Evolutionary conservation across 2,113 vertebrate genomes (phyloP), one percentile per base, ranked within the genome.

Genomic region (Calyptommatus sinebrachiatus): DNA sequence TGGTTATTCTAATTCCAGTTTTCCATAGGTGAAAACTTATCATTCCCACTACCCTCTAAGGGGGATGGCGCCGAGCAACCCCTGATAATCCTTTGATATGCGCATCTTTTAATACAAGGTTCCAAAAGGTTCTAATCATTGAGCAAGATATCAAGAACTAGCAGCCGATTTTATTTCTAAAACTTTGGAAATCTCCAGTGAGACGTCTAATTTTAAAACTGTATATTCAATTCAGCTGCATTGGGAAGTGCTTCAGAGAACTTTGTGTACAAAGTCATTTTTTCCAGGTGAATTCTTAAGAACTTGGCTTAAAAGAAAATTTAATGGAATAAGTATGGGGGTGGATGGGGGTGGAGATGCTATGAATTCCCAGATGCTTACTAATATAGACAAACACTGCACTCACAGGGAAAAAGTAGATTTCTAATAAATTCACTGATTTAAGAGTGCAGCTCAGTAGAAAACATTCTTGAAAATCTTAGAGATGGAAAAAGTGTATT

Each of bases 201-300:
- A 78, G 68, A 70, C 45, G 45, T 66, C 46, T 53, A 63, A 79
- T 65, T 48, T 31, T 50, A 73, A 53, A 61, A 22, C 21, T 46
- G 14, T 22, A 6, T 53, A 24, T 41, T 14, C 48, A 73, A 66
- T 53, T 41, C 35, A n/a, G 16, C 29, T 73, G 46, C 12, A 21
- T 24, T 57, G 24, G 16, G 16, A 73, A 73, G 46, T n/a, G 57
- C 28, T 80, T 80, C 24, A 80, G 62, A 57, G 9, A 41, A 50
- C 16, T 71, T 28, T 28, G 18, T 46, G 71, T 26, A 73, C 29
- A 67, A 22, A 35, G 29, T 57, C 61, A 73, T 46, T 10, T 66
- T 35, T 53, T 22, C 61, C 45, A 80, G 61, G 14, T 80, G 61
- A 63, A 79, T 60, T 79, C 41, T 26, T 69, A 77, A 22, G 65